Evolutionary conservation across 1,140 invertebrate genomes (phyloP), one percentile per base, ranked within the genome.

Genomic region (Aphelenchoides besseyi): DNA sequence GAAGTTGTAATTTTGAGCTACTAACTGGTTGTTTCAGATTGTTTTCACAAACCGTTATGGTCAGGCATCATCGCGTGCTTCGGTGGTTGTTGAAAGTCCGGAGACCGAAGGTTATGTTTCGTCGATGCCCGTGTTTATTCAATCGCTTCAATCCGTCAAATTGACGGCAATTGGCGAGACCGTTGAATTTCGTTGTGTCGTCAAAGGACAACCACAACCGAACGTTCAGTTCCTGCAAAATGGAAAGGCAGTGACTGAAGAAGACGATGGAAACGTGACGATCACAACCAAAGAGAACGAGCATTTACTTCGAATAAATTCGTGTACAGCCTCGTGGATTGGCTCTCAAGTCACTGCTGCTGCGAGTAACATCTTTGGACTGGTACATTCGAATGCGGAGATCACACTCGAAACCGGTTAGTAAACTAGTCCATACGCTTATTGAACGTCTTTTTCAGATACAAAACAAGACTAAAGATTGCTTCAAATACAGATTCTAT

Each of bases 171-270:
- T 5, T 59, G 55, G 18, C 5, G 55, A 18, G 18, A 33, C 55
- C 5, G 55, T 33, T 8, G 18, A 18, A 5, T 18, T 59, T 33
- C 18, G 55, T 23, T 59, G 55, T 63, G 67, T 69, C 35, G 72
- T 74, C 54, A 55, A 76, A 48, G 77, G 77, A 53, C 59, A 69
- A 33, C 77, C 77, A 30, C 36, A 61, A 23, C 74, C 77, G 9
- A 36, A 71, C 32, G 53, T 79, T 16, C 48, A 59, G 12, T 79
- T 70, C 71, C 55, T 79, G 29, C 59, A 69, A 61, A 79, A 79
- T 66, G 77, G 77, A 55, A 75, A 71, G 54, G 77, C 77, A 23
- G 62, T 79, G 32, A 67, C 41, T 23, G 41, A 12, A 23, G 41
- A 48, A 23, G 41, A 48, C 12, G 41, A 12, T 23, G 41, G 23